A percentile compares a stretch with the other conserved stretches of the same genome.
phyloP scores from a whole-genome alignment of 2,888 invertebrate genomes.

The Apodemia hepburni region DNA sequence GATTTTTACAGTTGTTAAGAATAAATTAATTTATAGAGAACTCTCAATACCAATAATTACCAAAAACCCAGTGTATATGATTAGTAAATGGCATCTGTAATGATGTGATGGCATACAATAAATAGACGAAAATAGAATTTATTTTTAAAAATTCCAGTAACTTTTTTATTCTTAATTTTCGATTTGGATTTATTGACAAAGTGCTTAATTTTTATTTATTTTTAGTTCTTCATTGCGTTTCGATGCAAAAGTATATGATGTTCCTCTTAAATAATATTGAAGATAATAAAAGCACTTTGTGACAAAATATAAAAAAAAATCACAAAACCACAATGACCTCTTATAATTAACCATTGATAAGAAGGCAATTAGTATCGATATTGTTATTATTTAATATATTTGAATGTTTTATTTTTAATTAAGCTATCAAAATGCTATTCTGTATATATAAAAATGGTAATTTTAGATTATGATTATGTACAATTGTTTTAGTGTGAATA shows the following conservation, averaged over 20 bases:
- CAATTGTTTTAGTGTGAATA: slow-evolving; percentile 80
- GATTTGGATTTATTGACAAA: slow-evolving; percentile 32
- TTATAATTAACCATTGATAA: slow-evolving; percentile 80
- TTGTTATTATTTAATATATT: slow-evolving; percentile 81
- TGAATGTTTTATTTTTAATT: slow-evolving; percentile 76
- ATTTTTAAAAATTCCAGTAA: slow-evolving; percentile 21
- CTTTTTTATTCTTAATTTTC: slow-evolving; percentile 7
- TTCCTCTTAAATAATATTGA: slow-evolving; percentile 14
- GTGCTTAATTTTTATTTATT: slow-evolving; percentile 46
- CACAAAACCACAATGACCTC: slow-evolving; percentile 81
- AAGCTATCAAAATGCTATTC: slow-evolving; percentile 74
- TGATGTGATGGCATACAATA: slow-evolving; percentile 61
- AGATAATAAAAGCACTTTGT: slow-evolving; percentile 18
- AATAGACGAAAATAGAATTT: slow-evolving; percentile 23
- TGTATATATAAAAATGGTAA: slow-evolving; percentile 74
- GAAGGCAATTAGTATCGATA: slow-evolving; percentile 79
- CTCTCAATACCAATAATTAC: slow-evolving; percentile 81
- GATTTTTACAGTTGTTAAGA: slow-evolving; percentile 80
- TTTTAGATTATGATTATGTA: slow-evolving; percentile 72
- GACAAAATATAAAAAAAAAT: slow-evolving; percentile 37
- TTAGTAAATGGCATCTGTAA: slow-evolving; percentile 66
- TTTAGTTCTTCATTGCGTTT: slow-evolving; percentile 9
- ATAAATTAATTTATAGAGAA: slow-evolving; percentile 80
- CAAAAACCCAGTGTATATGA: slow-evolving; percentile 77
- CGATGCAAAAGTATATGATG: slow-evolving; percentile 9